These are phyloP conservation scores for Alligator mississippiensis DNA, from an alignment of 2,113 vertebrate species.

Conservation along the genomic window DNA sequence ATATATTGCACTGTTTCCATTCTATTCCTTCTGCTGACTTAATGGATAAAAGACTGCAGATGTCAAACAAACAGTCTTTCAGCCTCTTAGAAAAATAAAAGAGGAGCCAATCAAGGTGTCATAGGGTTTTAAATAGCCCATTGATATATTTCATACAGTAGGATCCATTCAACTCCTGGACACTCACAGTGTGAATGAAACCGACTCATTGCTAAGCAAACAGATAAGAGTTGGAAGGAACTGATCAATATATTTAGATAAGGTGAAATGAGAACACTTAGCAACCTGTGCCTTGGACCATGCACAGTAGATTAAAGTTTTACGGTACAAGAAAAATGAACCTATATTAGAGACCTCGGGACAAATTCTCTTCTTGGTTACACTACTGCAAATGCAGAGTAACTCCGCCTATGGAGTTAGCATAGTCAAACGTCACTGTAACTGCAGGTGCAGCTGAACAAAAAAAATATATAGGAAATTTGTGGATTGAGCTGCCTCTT, in stretches of 20 bases:
- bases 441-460: constrained; percentile 30
- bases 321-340: constrained; percentile 21
- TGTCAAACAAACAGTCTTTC: constrained; percentile 51
- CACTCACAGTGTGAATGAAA: constrained; percentile 40
- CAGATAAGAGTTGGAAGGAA: constrained; percentile 56
- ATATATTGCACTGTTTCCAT: background rate
- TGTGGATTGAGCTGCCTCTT: constrained; percentile 17
- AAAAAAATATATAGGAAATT: constrained; percentile 43
- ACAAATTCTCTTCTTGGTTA: constrained; percentile 46
- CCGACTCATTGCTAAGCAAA: constrained; percentile 40
- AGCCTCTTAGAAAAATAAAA: constrained; percentile 54
- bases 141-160: background rate
- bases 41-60: constrained; percentile 29
- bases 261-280: constrained; percentile 51
- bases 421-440: constrained; percentile 35
- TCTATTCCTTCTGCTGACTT: background rate
- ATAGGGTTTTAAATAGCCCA: constrained; percentile 25
- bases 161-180: constrained; percentile 39
- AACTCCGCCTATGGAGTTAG: constrained; percentile 24
- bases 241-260: constrained; percentile 68
- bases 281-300: constrained; percentile 40
- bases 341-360: constrained; percentile 4
- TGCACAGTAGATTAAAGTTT: constrained; percentile 20
- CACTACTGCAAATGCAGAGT: constrained; percentile 5
- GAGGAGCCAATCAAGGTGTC: constrained; percentile 29